Percentiles rank a stretch among this genome's conserved stretches.
phyloP scores from a whole-genome alignment of 2,888 invertebrate genomes.

The Drosophila recens region DNA sequence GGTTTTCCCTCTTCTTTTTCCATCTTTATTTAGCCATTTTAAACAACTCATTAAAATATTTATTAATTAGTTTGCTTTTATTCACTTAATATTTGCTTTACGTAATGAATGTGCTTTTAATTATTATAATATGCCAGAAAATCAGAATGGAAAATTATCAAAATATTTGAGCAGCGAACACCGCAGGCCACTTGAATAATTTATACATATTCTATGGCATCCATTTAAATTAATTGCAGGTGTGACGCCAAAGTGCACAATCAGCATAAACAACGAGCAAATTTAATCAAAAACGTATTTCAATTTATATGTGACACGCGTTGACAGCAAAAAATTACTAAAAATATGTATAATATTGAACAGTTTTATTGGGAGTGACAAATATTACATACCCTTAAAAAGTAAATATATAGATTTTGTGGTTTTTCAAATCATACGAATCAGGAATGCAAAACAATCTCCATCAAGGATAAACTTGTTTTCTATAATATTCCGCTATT shows the following conservation, averaged over 20 bases:
- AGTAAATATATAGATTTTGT: background rate
- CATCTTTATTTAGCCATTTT: background rate
- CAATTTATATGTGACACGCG: background rate
- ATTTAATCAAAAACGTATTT: constrained; percentile 48
- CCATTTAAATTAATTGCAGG: constrained; percentile 65
- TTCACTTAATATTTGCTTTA: constrained; percentile 13
- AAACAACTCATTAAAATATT: background rate
- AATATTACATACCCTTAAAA: background rate
- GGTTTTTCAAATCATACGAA: no score
- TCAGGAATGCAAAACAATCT: no score
- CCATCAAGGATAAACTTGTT: background rate
- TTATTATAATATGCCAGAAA: constrained; percentile 22
- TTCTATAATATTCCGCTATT: background rate
- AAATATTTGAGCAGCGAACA: constrained; percentile 18
- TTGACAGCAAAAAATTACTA: background rate
- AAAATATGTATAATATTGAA: background rate
- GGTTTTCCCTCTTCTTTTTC: background rate
- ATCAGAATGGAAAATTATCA: constrained; percentile 23
- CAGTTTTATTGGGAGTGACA: background rate
- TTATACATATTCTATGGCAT: constrained; percentile 58
- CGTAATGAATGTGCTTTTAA: constrained; percentile 9
- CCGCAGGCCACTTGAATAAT: constrained; percentile 48
- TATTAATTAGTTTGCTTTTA: constrained; percentile 19
- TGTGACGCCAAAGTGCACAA: constrained; percentile 53
- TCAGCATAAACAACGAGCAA: constrained; percentile 64